These are phyloP conservation scores for Agapornis canus DNA, from an alignment of 2,797 vertebrate genomes.

Conservation along the genomic window DNA sequence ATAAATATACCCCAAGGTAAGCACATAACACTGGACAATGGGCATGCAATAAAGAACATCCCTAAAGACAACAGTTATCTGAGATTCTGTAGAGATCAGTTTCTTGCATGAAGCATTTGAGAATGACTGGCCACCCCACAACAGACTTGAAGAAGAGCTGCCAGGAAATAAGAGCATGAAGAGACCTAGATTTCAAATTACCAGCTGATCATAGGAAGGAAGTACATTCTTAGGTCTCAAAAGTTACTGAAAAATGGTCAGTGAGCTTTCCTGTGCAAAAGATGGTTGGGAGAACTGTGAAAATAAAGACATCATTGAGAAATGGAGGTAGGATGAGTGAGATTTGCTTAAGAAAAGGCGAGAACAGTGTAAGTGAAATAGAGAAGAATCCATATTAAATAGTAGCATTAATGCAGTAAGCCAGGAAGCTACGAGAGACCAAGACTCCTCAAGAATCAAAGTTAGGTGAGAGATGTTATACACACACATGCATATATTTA, in stretches of 20 bases:
- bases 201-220: conserved; percentile 31
- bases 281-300: conserved; percentile 59
- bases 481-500: not conserved
- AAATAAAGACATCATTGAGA: conserved; percentile 67
- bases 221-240: conserved; percentile 3
- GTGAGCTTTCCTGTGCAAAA: conserved; percentile 39
- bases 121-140: not conserved
- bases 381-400: conserved; percentile 49
- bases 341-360: conserved; percentile 63
- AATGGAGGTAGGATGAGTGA: conserved; percentile 64
- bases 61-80: not conserved
- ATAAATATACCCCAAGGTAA: conserved; percentile 33
- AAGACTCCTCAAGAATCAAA: not conserved
- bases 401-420: conserved; percentile 28
- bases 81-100: not conserved
- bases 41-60: not conserved
- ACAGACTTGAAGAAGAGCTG: not conserved
- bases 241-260: conserved; percentile 63
- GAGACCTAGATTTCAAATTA: conserved; percentile 49
- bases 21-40: not conserved
- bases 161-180: not conserved
- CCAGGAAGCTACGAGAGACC: not conserved
- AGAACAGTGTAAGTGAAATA: conserved; percentile 41
- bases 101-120: not conserved
- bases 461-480: not conserved